These are phyloP conservation scores for Aethina tumida DNA, from an alignment of 1,140 invertebrate species.

Conservation along the genomic window DNA sequence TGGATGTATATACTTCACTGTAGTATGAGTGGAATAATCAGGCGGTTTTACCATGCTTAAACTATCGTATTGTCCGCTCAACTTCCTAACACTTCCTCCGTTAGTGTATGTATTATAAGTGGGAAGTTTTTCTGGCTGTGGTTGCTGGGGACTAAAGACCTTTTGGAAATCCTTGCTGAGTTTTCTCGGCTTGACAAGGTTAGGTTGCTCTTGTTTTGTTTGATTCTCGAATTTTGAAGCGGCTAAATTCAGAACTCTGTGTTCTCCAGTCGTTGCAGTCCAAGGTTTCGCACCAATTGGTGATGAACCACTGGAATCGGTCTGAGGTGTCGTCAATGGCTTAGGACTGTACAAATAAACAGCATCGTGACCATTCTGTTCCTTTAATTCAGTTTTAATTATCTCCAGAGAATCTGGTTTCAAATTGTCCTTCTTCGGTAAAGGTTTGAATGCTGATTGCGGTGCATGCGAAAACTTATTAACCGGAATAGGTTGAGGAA, in stretches of 20 bases:
- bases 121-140: constrained; percentile 15
- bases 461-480: constrained; percentile 64
- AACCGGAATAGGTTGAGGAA: constrained; percentile 46
- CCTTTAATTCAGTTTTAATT: constrained; percentile 17
- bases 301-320: constrained; percentile 12
- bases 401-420: constrained; percentile 14
- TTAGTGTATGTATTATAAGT: constrained; percentile 17
- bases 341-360: constrained; percentile 33
- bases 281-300: constrained; percentile 30
- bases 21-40: constrained; percentile 13
- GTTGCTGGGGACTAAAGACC: constrained; percentile 11
- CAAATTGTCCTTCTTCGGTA: constrained; percentile 17
- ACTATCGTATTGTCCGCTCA: constrained; percentile 33
- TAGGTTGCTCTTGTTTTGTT: constrained; percentile 20
- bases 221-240: constrained; percentile 40
- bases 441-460: constrained; percentile 57
- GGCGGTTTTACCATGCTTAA: constrained; percentile 13
- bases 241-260: constrained; percentile 34
- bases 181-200: constrained; percentile 18
- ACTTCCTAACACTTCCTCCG: constrained; percentile 24
- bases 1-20: constrained; percentile 11
- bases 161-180: constrained; percentile 21
- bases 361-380: constrained; percentile 11
- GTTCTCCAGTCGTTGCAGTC: constrained; percentile 32
- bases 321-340: constrained; percentile 14